Base-by-base conservation (phyloP, 2,797 vertebrate species). In the Clarias pachynema region DNA sequence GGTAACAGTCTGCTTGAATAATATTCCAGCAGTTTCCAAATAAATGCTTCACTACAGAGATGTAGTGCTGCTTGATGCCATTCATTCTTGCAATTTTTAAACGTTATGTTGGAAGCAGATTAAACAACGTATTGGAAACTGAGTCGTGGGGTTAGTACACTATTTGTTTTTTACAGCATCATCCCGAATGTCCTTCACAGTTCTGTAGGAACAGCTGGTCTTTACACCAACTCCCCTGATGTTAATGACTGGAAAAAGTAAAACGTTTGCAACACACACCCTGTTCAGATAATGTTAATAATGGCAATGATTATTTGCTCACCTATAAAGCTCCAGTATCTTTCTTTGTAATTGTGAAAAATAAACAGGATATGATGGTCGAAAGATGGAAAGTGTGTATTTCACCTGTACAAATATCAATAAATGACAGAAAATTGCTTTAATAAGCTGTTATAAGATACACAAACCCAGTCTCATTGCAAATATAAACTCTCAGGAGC, bases 201-300 rank as follows among this genome's bases (percentile, higher is more conserved):
- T 8, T 22, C 79, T 31, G 37, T 40, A 26, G 37, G 49, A 14
- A n/a, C 73, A 63, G 78, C 59, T 80, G 79, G 31, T 56, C 66
- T 74, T 56, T 85, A 59, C 49, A 65, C 62, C 14, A 15, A 20
- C 81, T 84, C 40, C 56, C 37, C n/a, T 62, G 72, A 44, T 31
- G 44, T 44, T 77, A 82, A 31, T 69, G 26, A 26, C 29, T 49
- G 20, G 2, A 82, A 83, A 70, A 53, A 34, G 7, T n/a, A 26
- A 75, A 68, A 12, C 26, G 18, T n/a, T 24, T 57, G 26, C 59
- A 78, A 78, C 4, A 12, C 20, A 78, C 16, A n/a, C 75, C 5
- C 31, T 3, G 31, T 9, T 62, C 26, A 7, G 37, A 8, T 56
- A 0, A n/a, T 31, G 49, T 53, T 68, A 24, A 66, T 31, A 29